Conservation (phyloP, 2,888 invertebrate genomes). For the Epicampocera succincta region DNA sequence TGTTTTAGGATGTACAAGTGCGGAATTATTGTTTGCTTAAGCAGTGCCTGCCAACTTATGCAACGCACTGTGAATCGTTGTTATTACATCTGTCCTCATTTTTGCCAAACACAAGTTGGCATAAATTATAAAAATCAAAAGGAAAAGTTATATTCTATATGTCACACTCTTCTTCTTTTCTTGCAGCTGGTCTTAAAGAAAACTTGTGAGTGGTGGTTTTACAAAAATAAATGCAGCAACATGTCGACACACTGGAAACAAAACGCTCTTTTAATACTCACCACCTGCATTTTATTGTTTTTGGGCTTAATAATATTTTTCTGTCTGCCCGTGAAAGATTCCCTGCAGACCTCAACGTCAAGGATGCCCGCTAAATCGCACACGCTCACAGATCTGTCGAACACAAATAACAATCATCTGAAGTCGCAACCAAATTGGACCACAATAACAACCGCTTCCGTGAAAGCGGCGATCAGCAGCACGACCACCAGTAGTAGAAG, state of each 20-base stretch:
- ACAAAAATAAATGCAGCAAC: slow-evolving; percentile 75
- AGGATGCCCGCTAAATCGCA: slow-evolving; percentile 3
- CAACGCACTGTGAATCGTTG: too few species aligned
- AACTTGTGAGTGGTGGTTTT: slow-evolving; percentile 77
- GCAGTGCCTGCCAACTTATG: too few species aligned
- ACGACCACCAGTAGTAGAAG: slow-evolving; percentile 16
- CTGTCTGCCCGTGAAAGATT: slow-evolving; percentile 70
- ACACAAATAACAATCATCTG: background rate
- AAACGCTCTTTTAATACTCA: slow-evolving; percentile 72
- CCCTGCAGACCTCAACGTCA: background rate
- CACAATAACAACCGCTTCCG: slow-evolving; percentile 43
- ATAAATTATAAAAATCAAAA: too few species aligned
- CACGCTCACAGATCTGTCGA: slow-evolving; percentile 13
- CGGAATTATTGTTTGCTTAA: too few species aligned
- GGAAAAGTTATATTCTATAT: too few species aligned
- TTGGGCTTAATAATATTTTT: slow-evolving; percentile 72
- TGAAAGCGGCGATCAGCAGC: slow-evolving; percentile 16
- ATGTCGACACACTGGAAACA: slow-evolving; percentile 79
- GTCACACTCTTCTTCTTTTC: slow-evolving; percentile 4
- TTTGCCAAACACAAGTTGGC: too few species aligned
- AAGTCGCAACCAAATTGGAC: slow-evolving; percentile 37
- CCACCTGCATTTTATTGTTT: slow-evolving; percentile 69
- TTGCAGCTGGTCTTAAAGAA: slow-evolving; percentile 78
- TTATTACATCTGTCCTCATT: too few species aligned
- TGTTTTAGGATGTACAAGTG: too few species aligned